These are phyloP conservation scores for Mamestra configurata DNA, from an alignment of 1,140 invertebrate genomes.

Conservation along the genomic window DNA sequence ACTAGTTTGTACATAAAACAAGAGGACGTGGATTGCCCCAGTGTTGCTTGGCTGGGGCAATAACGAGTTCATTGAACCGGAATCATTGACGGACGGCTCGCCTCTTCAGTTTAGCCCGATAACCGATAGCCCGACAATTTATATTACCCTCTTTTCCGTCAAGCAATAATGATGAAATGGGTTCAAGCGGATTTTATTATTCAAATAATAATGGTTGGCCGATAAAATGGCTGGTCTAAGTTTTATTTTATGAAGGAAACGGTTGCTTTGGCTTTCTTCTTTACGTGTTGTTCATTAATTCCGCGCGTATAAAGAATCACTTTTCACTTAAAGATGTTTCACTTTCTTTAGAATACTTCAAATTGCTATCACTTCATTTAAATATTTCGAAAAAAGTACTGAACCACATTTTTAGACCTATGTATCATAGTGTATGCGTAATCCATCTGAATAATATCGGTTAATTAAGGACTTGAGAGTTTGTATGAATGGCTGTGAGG, in stretches of 20 bases:
- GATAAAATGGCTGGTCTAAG: not conserved
- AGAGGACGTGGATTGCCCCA: not conserved
- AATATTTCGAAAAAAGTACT: too few species aligned
- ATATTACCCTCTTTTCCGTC: not conserved
- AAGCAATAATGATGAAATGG: constrained; percentile 15
- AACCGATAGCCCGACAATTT: constrained; percentile 7
- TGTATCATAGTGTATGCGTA: too few species aligned
- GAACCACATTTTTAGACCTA: too few species aligned
- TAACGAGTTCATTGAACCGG: constrained; percentile 47
- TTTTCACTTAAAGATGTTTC: too few species aligned
- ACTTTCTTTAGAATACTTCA: too few species aligned
- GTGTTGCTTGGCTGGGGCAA: constrained; percentile 22
- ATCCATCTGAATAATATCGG: too few species aligned
- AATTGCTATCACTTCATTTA: too few species aligned
- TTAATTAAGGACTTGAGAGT: too few species aligned
- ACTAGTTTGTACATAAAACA: constrained; percentile 18
- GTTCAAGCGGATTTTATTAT: constrained; percentile 14
- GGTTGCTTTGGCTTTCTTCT: too few species aligned
- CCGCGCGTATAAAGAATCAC: too few species aligned
- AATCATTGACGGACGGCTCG: constrained; percentile 13
- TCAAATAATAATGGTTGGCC: not conserved
- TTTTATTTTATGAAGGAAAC: not conserved
- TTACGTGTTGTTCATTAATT: too few species aligned
- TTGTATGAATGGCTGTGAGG: too few species aligned
- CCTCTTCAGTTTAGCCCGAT: constrained; percentile 21